Percentiles rank a stretch among this genome's conserved stretches.
Evolutionary conservation across 2,113 vertebrate genomes (phyloP).

Genomic region (Delphinapterus leucas): DNA sequence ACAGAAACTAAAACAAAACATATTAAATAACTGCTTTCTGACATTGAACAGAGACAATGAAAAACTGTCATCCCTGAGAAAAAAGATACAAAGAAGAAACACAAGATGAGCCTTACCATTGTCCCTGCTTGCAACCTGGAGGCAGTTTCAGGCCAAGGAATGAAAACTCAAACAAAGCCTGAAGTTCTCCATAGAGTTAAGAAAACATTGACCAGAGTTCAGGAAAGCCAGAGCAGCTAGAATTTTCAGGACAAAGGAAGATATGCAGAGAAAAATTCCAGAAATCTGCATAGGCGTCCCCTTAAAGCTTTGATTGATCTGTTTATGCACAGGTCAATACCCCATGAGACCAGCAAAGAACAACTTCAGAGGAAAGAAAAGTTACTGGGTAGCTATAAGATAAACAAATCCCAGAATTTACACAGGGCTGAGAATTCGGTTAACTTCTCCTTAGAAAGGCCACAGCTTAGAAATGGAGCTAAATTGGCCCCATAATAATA

Average conservation of each 20-base stretch:
- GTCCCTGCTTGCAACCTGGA: not conserved
- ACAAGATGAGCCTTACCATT: not conserved
- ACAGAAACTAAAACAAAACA: conserved; percentile 30
- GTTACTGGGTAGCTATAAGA: not conserved
- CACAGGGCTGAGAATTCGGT: not conserved
- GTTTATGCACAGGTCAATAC: not conserved
- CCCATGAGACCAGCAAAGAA: not conserved
- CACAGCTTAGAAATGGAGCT: not conserved
- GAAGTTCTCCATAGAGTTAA: not conserved
- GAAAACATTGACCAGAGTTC: not conserved
- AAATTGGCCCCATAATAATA: not conserved
- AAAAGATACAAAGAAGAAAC: not conserved
- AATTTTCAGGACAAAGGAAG: not conserved
- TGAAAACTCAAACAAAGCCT: not conserved
- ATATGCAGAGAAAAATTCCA: not conserved
- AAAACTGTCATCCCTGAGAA: not conserved
- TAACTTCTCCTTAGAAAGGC: not conserved
- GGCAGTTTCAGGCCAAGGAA: not conserved
- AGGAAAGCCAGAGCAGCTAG: not conserved
- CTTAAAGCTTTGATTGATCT: not conserved
- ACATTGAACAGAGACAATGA: not conserved
- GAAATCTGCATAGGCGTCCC: not conserved
- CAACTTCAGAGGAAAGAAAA: not conserved
- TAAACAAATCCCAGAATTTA: not conserved
- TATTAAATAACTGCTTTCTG: conserved; percentile 8